phyloP scores from a whole-genome alignment of 2,113 vertebrate genomes.

The Gymnarchus niloticus region DNA sequence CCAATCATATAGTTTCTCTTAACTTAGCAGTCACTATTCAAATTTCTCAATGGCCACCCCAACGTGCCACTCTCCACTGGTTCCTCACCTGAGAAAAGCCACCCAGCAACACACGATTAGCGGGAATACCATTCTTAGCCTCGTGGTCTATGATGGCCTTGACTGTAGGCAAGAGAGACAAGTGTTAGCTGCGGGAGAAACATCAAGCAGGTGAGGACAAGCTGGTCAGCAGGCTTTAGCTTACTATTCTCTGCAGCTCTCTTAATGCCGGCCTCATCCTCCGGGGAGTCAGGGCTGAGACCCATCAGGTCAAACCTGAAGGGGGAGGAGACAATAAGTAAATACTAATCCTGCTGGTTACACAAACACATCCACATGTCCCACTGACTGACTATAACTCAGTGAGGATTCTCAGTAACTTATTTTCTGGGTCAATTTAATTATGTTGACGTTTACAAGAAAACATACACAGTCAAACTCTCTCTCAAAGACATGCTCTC shows the following conservation, averaged over 20 bases:
- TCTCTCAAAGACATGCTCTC: too few relatives aligned
- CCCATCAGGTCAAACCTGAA: slow-evolving; percentile 95
- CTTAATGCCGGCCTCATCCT: slow-evolving; percentile 95
- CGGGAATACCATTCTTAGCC: slow-evolving; percentile 88
- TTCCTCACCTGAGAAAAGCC: slow-evolving; percentile 94
- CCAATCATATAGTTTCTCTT: not conserved
- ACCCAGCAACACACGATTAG: slow-evolving; percentile 85
- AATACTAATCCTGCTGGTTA: not conserved
- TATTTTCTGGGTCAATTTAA: too few relatives aligned
- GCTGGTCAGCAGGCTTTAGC: slow-evolving; percentile 16
- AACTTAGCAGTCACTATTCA: not conserved
- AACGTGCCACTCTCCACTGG: slow-evolving; percentile 7
- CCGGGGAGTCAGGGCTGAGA: slow-evolving; percentile 78
- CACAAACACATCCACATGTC: not conserved
- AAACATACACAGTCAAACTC: too few relatives aligned
- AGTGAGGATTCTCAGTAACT: not conserved
- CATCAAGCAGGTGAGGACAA: not conserved
- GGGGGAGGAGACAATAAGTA: not conserved
- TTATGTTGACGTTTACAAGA: too few relatives aligned
- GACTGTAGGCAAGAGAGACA: slow-evolving; percentile 56
- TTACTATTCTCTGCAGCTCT: slow-evolving; percentile 92
- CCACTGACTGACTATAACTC: not conserved
- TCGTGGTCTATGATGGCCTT: slow-evolving; percentile 95
- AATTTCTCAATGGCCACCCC: not conserved
- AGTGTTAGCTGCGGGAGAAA: not conserved